Conservation (phyloP, 2,888 invertebrate species). For the Xylocampa areola region DNA sequence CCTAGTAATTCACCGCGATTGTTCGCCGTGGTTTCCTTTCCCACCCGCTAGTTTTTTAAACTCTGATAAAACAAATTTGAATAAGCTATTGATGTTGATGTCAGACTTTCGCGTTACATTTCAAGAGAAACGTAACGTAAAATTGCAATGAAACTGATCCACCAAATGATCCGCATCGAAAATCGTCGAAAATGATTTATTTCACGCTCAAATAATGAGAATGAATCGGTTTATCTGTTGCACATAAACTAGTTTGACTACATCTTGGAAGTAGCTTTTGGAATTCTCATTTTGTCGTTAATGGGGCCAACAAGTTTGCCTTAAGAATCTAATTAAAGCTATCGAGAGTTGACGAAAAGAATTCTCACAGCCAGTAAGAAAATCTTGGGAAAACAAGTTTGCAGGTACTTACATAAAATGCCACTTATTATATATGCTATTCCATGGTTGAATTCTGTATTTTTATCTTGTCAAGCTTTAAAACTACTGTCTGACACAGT, state of each 20-base stretch:
- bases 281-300: slow-evolving; percentile 59
- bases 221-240: slow-evolving; percentile 42
- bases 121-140: slow-evolving; percentile 53
- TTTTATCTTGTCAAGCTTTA: slow-evolving; percentile 6
- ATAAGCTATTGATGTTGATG: slow-evolving; percentile 66
- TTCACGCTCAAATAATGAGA: slow-evolving; percentile 49
- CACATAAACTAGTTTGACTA: slow-evolving; percentile 50
- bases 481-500: slow-evolving; percentile 32
- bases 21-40: slow-evolving; percentile 76
- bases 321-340: slow-evolving; percentile 67
- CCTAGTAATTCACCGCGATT: slow-evolving; percentile 69
- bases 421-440: slow-evolving; percentile 12
- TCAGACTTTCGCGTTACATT: slow-evolving; percentile 66
- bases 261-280: slow-evolving; percentile 43
- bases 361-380: slow-evolving; percentile 26
- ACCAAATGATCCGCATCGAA: slow-evolving; percentile 41
- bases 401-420: slow-evolving; percentile 26
- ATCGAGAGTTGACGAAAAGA: slow-evolving; percentile 54
- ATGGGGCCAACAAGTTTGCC: slow-evolving; percentile 62
- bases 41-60: slow-evolving; percentile 67
- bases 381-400: slow-evolving; percentile 42
- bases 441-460: slow-evolving; percentile 7
- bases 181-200: slow-evolving; percentile 46
- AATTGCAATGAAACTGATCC: slow-evolving; percentile 44
- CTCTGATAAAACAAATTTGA: slow-evolving; percentile 65